A percentile compares a stretch with the other conserved stretches of the same genome.
Conservation (phyloP, 1,140 invertebrate genomes). For the Drosophila nigrodunni region DNA sequence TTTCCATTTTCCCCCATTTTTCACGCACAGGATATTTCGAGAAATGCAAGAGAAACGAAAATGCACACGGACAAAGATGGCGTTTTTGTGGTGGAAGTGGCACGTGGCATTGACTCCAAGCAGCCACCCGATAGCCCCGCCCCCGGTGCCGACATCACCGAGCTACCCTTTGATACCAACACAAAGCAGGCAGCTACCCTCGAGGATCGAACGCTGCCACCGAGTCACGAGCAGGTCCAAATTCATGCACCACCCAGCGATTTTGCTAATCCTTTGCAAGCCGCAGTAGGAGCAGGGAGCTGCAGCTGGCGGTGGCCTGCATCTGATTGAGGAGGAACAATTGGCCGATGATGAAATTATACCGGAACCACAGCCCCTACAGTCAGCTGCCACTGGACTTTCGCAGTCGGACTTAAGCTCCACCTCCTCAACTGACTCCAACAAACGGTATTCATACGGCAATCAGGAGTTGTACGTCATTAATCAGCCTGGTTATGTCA, state of each 20-base stretch:
- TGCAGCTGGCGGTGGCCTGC: conserved; percentile 85
- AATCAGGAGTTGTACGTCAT: conserved; percentile 91
- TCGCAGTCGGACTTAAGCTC: conserved; percentile 91
- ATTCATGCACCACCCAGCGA: conserved; percentile 78
- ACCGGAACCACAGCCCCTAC: conserved; percentile 64
- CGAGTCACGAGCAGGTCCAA: conserved; percentile 80
- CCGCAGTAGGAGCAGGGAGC: conserved; percentile 5
- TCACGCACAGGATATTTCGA: conserved; percentile 87
- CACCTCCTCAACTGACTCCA: conserved; percentile 88
- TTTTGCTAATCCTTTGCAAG: conserved; percentile 35
- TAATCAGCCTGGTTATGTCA: conserved; percentile 88
- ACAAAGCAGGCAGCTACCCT: conserved; percentile 38
- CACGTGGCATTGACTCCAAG: conserved; percentile 78
- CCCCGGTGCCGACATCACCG: conserved; percentile 52
- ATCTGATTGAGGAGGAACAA: conserved; percentile 73
- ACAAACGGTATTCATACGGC: conserved; percentile 90
- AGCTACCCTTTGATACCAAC: conserved; percentile 68
- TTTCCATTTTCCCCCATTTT: background rate
- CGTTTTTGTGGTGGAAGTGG: conserved; percentile 91
- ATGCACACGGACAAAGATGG: conserved; percentile 90
- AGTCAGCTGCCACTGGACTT: conserved; percentile 87
- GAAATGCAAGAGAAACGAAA: conserved; percentile 88
- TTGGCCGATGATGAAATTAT: background rate
- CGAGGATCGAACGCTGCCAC: conserved; percentile 58
- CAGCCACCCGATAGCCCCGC: conserved; percentile 71